Conservation (phyloP, 2,797 vertebrate genomes). For the Xenentodon cancila region DNA sequence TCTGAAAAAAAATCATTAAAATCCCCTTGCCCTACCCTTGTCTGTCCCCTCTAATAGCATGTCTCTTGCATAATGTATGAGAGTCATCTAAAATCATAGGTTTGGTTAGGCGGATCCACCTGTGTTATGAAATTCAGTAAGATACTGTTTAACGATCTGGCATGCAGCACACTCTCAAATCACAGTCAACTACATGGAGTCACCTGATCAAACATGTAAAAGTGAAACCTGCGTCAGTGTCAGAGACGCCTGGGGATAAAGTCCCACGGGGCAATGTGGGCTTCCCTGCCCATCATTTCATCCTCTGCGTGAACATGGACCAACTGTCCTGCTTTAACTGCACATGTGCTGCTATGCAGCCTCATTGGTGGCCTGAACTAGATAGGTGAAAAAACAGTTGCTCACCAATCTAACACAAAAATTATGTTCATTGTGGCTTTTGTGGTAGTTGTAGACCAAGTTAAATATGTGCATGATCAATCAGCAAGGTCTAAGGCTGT, state of each 20-base stretch:
- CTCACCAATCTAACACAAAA: conserved; percentile 19
- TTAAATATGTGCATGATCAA: not conserved
- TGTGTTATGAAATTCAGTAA: conserved; percentile 51
- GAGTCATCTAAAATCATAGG: conserved; percentile 58
- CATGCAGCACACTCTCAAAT: conserved; percentile 67
- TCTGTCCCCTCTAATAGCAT: conserved; percentile 61
- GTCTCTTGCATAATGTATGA: conserved; percentile 72
- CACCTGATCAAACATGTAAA: conserved; percentile 74
- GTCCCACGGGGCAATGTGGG: conserved; percentile 42
- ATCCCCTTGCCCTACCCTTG: conserved; percentile 33
- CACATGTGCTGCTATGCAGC: conserved; percentile 54
- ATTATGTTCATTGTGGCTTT: conserved; percentile 8
- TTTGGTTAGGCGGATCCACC: conserved; percentile 55
- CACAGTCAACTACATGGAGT: conserved; percentile 40
- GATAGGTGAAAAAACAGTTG: conserved; percentile 38
- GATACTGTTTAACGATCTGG: conserved; percentile 51
- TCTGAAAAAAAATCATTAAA: conserved; percentile 74
- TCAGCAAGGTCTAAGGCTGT: not conserved
- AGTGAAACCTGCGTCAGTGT: conserved; percentile 48
- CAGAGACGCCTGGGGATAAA: conserved; percentile 25
- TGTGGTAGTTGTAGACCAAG: not conserved
- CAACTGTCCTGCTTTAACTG: conserved; percentile 76
- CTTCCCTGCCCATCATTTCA: conserved; percentile 60
- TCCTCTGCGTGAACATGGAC: conserved; percentile 65
- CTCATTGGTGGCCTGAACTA: conserved; percentile 45